phyloP scores from a whole-genome alignment of 2,113 vertebrate genomes.

The Leucosticte australis region DNA sequence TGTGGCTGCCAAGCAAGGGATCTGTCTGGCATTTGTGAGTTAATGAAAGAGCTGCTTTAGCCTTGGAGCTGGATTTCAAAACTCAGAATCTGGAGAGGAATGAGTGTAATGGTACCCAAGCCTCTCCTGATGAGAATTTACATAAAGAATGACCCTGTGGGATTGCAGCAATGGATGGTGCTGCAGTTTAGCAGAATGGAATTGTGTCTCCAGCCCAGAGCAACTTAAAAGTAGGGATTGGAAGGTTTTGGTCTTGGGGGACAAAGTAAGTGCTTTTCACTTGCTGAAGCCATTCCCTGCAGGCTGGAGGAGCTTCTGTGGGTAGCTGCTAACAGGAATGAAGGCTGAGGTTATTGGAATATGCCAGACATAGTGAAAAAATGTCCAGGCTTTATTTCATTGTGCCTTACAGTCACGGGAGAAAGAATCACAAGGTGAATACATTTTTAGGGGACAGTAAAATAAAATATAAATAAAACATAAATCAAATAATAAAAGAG shows the following conservation, averaged over 20 bases:
- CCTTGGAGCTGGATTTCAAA: constrained; percentile 18
- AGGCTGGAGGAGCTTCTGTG: not conserved
- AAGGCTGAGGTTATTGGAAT: not conserved
- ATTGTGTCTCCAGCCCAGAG: constrained; percentile 3
- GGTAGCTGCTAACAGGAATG: not conserved
- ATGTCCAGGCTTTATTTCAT: not conserved
- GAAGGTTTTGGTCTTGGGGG: not conserved
- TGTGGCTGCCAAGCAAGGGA: constrained; percentile 3
- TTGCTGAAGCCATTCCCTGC: not conserved
- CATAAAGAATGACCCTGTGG: constrained; percentile 58
- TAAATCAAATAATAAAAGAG: not conserved
- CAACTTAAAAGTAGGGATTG: constrained; percentile 3
- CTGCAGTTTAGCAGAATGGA: constrained; percentile 22
- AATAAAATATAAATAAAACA: not conserved
- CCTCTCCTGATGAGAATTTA: constrained; percentile 53
- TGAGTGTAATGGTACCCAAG: constrained; percentile 44
- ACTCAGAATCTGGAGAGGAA: constrained; percentile 3
- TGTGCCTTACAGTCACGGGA: not conserved
- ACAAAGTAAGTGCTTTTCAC: constrained; percentile 15
- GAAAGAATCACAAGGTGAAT: not conserved
- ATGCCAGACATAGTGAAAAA: not conserved
- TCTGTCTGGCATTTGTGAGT: constrained; percentile 25
- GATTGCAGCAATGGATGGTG: constrained; percentile 8
- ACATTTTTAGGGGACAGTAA: not conserved
- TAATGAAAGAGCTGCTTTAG: constrained; percentile 39